Base-by-base conservation (phyloP, 2,888 invertebrate species). In the Eilema sororculum region DNA sequence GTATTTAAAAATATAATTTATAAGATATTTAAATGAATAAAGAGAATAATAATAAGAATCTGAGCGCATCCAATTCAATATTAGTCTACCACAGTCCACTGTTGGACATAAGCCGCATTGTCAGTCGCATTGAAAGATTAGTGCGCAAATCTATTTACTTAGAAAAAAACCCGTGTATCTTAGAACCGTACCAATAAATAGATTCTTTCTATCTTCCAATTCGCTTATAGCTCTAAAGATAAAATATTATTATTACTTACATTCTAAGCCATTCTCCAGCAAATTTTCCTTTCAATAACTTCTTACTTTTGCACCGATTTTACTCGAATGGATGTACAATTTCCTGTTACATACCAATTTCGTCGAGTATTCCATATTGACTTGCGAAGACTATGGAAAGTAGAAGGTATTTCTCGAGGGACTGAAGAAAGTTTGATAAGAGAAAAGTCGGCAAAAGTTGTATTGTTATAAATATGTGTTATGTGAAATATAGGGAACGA, bases 401-500 rank as follows among this genome's bases (percentile, higher is more conserved):
- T 52, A 72, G 65, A 74, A 33, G 24, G 25, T 22, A 30, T 30
- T 66, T 66, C 81, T 74, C 80, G 12, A 9, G 80, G 63, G 81
- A 72, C 52, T 20, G 25, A 25, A 56, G 60, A 68, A 79, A 80
- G 72, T 77, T 81, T 75, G 74, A 73, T 75, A 64, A 74, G 69
- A 71, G 72, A 57, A 68, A 74, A 79, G 37, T 13, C 20, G 64
- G 67, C 67, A 73, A 81, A 81, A 80, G 79, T 81, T 78, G 57
- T 52, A 41, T 52, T 65, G 30, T 60, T 70, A 28, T 28, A 66
- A 57, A 66, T 62, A 66, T 62, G 56, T 69, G 24, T 69, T 68
- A 28, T 16, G 30, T 22, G 64, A 64, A 64, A 64, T 68, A 24
- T 57, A 63, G 25, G 33, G 57, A 25, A 16, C 20, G 13, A 25